Percentiles rank a stretch among this genome's conserved stretches.
These are phyloP conservation scores for Frankliniella fusca DNA, from an alignment of 2,888 invertebrate species.

Conservation along the genomic window DNA sequence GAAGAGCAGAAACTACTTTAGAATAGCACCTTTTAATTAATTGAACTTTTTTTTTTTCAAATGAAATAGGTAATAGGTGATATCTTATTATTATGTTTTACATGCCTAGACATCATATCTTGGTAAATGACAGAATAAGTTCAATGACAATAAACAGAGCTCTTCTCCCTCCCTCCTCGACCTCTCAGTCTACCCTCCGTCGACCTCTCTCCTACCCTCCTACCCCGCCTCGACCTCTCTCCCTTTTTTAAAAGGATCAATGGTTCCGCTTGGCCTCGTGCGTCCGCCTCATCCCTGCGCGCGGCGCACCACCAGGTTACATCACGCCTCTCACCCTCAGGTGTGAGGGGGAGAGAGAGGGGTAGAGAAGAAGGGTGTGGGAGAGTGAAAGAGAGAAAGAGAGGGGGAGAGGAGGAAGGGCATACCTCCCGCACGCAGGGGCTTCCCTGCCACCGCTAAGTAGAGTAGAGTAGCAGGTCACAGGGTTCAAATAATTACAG, in stretches of 20 bases:
- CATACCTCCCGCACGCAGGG: too few species aligned
- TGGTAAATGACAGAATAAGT: too few species aligned
- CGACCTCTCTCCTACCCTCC: neutral
- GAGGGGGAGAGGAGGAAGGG: neutral
- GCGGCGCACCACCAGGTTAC: constrained; percentile 34
- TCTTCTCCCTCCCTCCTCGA: constrained; percentile 38
- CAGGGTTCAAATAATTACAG: too few species aligned
- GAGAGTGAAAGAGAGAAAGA: neutral
- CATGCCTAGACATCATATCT: too few species aligned
- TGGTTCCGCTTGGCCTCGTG: constrained; percentile 42
- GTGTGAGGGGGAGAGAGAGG: neutral
- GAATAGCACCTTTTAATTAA: too few species aligned
- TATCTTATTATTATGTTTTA: too few species aligned
- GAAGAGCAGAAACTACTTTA: too few species aligned
- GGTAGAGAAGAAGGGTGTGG: neutral
- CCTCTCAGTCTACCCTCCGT: neutral
- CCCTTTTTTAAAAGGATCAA: constrained; percentile 39
- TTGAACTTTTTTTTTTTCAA: too few species aligned
- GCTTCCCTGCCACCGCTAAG: too few species aligned
- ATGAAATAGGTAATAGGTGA: too few species aligned
- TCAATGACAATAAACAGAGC: too few species aligned
- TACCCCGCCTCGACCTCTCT: constrained; percentile 33
- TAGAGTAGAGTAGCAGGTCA: too few species aligned
- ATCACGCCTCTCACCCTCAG: neutral
- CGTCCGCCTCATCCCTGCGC: constrained; percentile 39